Conservation (phyloP, 2,113 vertebrate species). For the Sula dactylatra region DNA sequence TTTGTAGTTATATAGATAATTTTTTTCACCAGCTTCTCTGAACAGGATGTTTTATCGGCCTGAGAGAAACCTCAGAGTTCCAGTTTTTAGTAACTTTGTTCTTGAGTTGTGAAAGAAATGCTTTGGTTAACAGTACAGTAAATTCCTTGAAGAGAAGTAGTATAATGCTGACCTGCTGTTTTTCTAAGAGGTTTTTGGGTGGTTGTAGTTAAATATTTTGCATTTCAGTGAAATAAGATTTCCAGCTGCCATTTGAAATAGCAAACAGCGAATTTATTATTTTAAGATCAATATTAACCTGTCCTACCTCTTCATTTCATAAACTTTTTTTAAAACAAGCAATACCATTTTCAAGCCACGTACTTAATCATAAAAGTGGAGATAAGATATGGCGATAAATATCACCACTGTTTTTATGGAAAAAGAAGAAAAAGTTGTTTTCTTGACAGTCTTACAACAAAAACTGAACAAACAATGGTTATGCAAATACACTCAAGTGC, state of each 20-base stretch:
- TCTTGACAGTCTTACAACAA: not conserved
- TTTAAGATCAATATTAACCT: not conserved
- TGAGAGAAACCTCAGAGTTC: not conserved
- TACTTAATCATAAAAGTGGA: not conserved
- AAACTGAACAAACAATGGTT: not conserved
- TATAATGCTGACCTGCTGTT: not conserved
- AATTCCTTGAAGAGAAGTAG: not conserved
- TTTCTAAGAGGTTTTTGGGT: not conserved
- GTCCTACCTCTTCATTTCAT: not conserved
- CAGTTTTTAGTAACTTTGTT: constrained; percentile 23
- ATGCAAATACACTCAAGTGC: not conserved
- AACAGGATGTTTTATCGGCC: not conserved
- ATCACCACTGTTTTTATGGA: not conserved
- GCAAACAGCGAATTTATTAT: not conserved
- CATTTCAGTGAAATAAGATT: not conserved
- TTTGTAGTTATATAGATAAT: not conserved
- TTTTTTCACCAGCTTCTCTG: not conserved
- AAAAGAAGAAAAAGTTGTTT: not conserved
- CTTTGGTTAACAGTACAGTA: not conserved
- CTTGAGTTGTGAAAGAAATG: constrained; percentile 37
- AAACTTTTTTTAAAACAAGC: not conserved
- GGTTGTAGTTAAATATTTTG: not conserved
- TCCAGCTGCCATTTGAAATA: not conserved
- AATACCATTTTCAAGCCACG: not conserved
- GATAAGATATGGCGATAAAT: not conserved